phyloP scores from a whole-genome alignment of 2,888 invertebrate species.

The Leucoptera coffeella region DNA sequence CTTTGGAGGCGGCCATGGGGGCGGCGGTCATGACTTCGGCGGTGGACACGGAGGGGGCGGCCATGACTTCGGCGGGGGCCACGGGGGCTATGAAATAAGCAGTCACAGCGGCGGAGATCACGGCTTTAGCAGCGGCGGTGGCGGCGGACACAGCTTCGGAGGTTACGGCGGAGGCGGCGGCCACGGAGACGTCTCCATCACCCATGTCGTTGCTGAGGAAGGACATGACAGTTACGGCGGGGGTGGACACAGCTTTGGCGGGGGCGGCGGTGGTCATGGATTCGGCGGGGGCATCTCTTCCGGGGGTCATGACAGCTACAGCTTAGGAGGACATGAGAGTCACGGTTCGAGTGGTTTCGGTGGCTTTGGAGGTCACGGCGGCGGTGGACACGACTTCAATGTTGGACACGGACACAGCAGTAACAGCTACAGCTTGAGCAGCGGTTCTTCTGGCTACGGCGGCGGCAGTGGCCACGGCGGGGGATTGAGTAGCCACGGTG shows the following conservation, averaged over 20 bases:
- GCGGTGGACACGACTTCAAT: constrained; percentile 6
- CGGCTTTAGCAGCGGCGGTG: constrained; percentile 6
- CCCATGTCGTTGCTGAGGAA: too few species aligned
- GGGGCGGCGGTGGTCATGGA: constrained; percentile 6
- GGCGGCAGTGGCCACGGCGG: constrained; percentile 5
- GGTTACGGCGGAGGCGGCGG: constrained; percentile 12
- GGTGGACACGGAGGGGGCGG: constrained; percentile 5
- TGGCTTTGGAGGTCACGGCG: constrained; percentile 1
- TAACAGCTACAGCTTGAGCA: constrained; percentile 5
- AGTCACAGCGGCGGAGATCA: constrained; percentile 10
- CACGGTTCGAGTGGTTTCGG: too few species aligned
- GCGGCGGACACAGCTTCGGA: constrained; percentile 15
- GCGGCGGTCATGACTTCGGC: constrained; percentile 6
- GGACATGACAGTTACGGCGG: constrained; percentile 10
- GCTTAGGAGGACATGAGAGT: constrained; percentile 4
- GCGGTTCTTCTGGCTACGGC: too few species aligned
- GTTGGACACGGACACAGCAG: constrained; percentile 6
- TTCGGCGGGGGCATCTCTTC: constrained; percentile 4
- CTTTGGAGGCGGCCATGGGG: too few species aligned
- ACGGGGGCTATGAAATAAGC: constrained; percentile 15
- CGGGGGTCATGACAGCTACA: constrained; percentile 9
- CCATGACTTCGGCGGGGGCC: constrained; percentile 5
- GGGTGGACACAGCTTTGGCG: constrained; percentile 5
- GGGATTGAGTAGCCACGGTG: constrained; percentile 5
- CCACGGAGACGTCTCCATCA: constrained; percentile 8